phyloP scores from a whole-genome alignment of 2,888 invertebrate species.

The Eupithecia inturbata region DNA sequence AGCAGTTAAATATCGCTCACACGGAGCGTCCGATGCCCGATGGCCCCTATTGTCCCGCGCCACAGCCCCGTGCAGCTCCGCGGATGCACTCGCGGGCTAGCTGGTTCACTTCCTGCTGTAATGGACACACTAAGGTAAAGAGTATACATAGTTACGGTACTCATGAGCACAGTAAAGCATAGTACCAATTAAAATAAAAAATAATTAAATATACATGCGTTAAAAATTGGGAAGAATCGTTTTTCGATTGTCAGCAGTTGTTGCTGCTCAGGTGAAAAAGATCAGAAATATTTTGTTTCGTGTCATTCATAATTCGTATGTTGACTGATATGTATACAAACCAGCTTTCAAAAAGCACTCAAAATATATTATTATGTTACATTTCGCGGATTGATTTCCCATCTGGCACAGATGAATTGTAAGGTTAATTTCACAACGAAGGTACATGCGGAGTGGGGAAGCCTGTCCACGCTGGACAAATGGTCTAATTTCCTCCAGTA shows the following conservation, averaged over 20 bases:
- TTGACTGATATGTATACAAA: background rate
- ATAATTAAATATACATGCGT: too few relatives aligned
- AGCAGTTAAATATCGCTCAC: slow-evolving; percentile 18
- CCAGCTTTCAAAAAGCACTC: background rate
- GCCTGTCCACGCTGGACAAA: slow-evolving; percentile 30
- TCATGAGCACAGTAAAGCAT: background rate
- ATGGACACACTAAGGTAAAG: background rate
- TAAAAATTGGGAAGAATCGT: background rate
- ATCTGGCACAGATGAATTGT: background rate
- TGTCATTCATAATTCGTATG: background rate
- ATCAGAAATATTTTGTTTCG: background rate
- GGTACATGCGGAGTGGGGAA: background rate
- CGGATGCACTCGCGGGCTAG: background rate
- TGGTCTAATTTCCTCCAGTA: slow-evolving; percentile 41
- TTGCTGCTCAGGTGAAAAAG: background rate
- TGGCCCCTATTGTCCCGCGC: background rate
- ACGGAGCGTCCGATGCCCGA: slow-evolving; percentile 16
- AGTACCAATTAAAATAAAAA: too few relatives aligned
- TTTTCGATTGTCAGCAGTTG: background rate
- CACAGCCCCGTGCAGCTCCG: background rate
- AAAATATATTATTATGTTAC: background rate
- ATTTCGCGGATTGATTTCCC: background rate
- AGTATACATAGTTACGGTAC: background rate
- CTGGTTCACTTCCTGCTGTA: background rate
- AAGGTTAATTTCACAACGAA: slow-evolving; percentile 9